phyloP scores from a whole-genome alignment of 2,113 vertebrate species.

The Mionectes macconnelli region DNA sequence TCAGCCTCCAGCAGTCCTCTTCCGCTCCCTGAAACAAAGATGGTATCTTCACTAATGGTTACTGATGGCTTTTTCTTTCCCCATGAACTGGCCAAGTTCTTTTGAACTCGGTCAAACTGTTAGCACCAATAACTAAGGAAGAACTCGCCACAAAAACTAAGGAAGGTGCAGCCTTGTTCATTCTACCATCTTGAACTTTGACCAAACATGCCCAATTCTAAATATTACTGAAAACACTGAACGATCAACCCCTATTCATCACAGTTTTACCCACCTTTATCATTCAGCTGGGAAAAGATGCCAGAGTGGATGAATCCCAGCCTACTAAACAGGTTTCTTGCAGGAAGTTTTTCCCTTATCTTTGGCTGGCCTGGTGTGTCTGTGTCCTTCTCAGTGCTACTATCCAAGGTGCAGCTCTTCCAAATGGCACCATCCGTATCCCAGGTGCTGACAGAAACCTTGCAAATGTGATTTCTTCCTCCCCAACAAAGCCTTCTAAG shows the following conservation, averaged over 20 bases:
- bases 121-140: not conserved
- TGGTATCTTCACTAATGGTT: not conserved
- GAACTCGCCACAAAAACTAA: not conserved
- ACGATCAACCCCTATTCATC: not conserved
- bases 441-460: not conserved
- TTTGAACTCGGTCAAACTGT: not conserved
- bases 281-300: not conserved
- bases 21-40: not conserved
- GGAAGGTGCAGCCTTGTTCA: not conserved
- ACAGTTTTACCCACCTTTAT: not conserved
- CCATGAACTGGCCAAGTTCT: not conserved
- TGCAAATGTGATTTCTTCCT: not conserved
- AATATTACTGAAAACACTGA: not conserved
- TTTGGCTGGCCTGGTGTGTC: not conserved
- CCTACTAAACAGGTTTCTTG: not conserved
- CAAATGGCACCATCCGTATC: not conserved
- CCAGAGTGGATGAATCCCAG: not conserved
- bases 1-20: not conserved
- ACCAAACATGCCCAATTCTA: not conserved
- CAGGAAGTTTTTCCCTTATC: not conserved
- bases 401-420: not conserved
- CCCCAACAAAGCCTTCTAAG: not conserved
- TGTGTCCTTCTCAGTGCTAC: not conserved
- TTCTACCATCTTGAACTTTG: not conserved
- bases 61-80: not conserved